phyloP scores from a whole-genome alignment of 2,888 invertebrate species.

The Mesorhabditis sp. region DNA sequence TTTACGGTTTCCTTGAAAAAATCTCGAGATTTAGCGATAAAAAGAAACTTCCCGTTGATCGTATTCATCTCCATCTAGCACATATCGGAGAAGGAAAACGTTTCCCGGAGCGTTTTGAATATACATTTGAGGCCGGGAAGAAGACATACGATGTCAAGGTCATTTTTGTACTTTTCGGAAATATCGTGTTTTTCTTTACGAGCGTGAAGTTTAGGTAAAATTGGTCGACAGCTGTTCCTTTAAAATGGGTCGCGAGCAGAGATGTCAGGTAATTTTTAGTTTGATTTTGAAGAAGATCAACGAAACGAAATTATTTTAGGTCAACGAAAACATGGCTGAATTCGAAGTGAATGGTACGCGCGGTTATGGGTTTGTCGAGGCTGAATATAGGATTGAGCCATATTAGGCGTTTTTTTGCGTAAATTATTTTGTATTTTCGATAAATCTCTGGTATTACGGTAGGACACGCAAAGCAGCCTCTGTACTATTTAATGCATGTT shows the following conservation, averaged over 20 bases:
- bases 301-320: conserved; percentile 12
- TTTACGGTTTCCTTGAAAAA: not conserved
- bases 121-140: conserved; percentile 40
- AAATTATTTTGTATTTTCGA: not conserved
- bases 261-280: conserved; percentile 23
- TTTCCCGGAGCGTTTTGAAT: conserved; percentile 46
- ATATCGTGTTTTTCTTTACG: not conserved
- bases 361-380: conserved; percentile 70
- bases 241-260: conserved; percentile 49
- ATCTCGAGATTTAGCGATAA: conserved; percentile 22
- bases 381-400: conserved; percentile 64
- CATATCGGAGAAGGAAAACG: conserved; percentile 46
- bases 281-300: not conserved
- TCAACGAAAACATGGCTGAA: conserved; percentile 62
- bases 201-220: conserved; percentile 20
- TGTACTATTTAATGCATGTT: not conserved
- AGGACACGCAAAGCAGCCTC: not conserved
- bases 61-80: conserved; percentile 40
- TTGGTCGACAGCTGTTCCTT: conserved; percentile 39
- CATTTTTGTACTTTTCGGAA: not conserved
- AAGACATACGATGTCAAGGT: conserved; percentile 32
- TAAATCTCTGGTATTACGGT: not conserved
- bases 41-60: conserved; percentile 39
- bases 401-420: conserved; percentile 25
- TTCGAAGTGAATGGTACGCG: conserved; percentile 68